A percentile compares a stretch with the other conserved stretches of the same genome.
Evolutionary conservation across 2,113 vertebrate genomes (phyloP).

Genomic region (Calypte anna): DNA sequence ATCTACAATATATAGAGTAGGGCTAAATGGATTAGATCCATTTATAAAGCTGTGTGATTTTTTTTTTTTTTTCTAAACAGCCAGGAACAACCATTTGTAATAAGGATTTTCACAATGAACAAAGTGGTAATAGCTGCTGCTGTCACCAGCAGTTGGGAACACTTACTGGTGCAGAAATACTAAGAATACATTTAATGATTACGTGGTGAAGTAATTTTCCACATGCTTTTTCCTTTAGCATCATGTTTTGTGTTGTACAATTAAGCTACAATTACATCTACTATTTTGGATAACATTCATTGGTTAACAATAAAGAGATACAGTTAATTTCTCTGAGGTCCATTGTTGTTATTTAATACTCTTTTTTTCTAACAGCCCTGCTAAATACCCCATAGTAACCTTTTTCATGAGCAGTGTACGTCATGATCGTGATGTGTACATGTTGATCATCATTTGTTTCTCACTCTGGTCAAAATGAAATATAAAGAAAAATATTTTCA

Average conservation of each 20-base stretch:
- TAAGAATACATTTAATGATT: constrained; percentile 64
- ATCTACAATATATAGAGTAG: constrained; percentile 75
- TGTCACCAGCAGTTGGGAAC: constrained; percentile 70
- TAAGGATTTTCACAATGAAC: constrained; percentile 69
- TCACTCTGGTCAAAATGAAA: background rate
- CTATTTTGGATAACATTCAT: constrained; percentile 85
- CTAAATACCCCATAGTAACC: background rate
- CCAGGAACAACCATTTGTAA: constrained; percentile 73
- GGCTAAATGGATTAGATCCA: constrained; percentile 76
- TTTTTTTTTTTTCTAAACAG: constrained; percentile 67
- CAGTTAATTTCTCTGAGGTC: constrained; percentile 77
- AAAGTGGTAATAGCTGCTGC: constrained; percentile 70
- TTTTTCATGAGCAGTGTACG: background rate
- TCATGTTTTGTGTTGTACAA: constrained; percentile 84
- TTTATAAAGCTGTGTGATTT: constrained; percentile 76
- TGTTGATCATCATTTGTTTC: background rate
- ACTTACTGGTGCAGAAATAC: constrained; percentile 74
- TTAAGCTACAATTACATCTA: constrained; percentile 80
- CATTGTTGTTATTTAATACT: constrained; percentile 80
- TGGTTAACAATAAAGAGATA: constrained; percentile 89
- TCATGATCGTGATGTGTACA: no score
- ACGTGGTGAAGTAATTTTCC: constrained; percentile 70
- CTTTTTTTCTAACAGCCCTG: constrained; percentile 40
- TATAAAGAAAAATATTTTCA: background rate
- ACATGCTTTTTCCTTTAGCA: constrained; percentile 72